These are phyloP conservation scores for Catocala nupta DNA, from an alignment of 2,888 invertebrate genomes.

Conservation along the genomic window DNA sequence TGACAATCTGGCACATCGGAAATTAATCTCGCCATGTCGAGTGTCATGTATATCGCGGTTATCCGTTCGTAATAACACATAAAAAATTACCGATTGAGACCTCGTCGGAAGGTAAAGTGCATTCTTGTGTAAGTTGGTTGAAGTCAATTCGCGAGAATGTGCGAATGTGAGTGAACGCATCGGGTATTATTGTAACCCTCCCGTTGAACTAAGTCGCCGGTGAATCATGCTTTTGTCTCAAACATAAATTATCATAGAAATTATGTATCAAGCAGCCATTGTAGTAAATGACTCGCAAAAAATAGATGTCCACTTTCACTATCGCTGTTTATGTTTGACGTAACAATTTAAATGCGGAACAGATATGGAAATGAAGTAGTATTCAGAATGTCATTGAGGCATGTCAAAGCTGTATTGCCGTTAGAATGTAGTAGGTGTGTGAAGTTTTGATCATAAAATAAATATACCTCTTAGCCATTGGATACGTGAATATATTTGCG, in stretches of 20 bases:
- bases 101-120: conserved; percentile 80
- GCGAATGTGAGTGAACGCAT: conserved; percentile 72
- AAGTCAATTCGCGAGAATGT: conserved; percentile 80
- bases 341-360: conserved; percentile 48
- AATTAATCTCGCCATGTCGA: conserved; percentile 83
- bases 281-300: conserved; percentile 49
- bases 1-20: conserved; percentile 84
- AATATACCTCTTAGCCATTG: conserved; percentile 18
- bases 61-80: conserved; percentile 75
- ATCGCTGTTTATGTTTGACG: conserved; percentile 41
- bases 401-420: conserved; percentile 44
- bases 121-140: conserved; percentile 81
- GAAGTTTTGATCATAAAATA: conserved; percentile 38
- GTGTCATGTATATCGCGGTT: conserved; percentile 75
- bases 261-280: conserved; percentile 43
- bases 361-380: conserved; percentile 50
- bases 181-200: conserved; percentile 62
- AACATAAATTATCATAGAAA: conserved; percentile 54
- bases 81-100: conserved; percentile 82
- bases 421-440: conserved; percentile 49
- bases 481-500: conserved; percentile 15
- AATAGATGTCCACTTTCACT: conserved; percentile 50
- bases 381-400: conserved; percentile 47
- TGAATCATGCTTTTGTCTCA: conserved; percentile 64
- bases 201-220: conserved; percentile 40